Evolutionary conservation across 2,888 invertebrate species (phyloP), one percentile per base, ranked within the genome.

Genomic region (Drosophila hamatofila): DNA sequence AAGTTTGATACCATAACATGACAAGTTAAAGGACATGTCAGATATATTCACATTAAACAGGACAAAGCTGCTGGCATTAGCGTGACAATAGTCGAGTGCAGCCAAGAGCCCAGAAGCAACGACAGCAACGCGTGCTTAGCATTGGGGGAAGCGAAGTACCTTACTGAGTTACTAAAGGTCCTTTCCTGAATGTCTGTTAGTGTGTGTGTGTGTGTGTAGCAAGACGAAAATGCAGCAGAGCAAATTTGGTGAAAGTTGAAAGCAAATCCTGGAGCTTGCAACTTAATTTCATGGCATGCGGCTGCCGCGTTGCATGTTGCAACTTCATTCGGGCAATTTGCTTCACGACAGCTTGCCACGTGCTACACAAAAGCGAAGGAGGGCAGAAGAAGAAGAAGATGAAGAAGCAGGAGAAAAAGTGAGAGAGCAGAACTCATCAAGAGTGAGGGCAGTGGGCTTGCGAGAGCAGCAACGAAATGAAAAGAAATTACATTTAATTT

Each of bases 401-500:
- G 8, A n/a, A n/a, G 8, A n/a, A 39, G 8, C 16, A 8, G n/a
- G 3, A 14, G 9, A 11, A 16, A 27, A 4, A 39, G 33, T 21
- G 25, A 49, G 12, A 14, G 42, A 3, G 39, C 39, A 21, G 48
- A 14, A n/a, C 33, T 23, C 23, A 35, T 16, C 18, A 60, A 41
- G 54, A 30, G 27, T 55, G 42, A 42, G 37, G 56, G 60, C 70
- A 73, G 67, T 63, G 52, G 69, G 63, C 69, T 78, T 78, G 72
- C 61, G 80, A 78, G 72, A 67, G 66, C 57, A 39, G 58, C 55
- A 37, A 52, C 72, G 49, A 86, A 88, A 83, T 70, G 76, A 86
- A 85, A 86, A 83, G 81, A 81, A 83, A 88, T 81, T 73, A 70
- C 89, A 83, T 84, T 88, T 81, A 88, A 88, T 88, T 88, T 84